A percentile compares a stretch with the other conserved stretches of the same genome.
Evolutionary conservation across 2,113 vertebrate genomes (phyloP).

Genomic region (Anarrhichthys ocellatus): DNA sequence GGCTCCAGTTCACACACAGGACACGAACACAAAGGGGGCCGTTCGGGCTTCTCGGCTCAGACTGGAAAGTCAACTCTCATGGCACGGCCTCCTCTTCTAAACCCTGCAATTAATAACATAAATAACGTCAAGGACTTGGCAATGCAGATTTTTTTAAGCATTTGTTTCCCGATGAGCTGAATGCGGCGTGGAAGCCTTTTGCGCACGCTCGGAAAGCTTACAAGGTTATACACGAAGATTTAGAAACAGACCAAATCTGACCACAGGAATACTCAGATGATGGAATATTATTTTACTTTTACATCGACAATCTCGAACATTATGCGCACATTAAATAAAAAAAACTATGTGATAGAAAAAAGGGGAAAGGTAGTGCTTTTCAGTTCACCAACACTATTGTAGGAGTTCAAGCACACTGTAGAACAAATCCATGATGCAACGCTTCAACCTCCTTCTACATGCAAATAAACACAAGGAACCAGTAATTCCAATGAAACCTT

Average conservation of each 20-base stretch:
- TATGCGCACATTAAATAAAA: neutral
- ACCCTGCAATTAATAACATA: slow-evolving; percentile 50
- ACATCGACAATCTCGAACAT: too few species aligned
- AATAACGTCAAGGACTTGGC: slow-evolving; percentile 5
- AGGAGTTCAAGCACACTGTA: neutral
- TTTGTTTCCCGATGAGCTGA: neutral
- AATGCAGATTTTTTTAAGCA: neutral
- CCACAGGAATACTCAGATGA: neutral
- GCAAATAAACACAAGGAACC: neutral
- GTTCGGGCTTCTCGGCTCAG: slow-evolving; percentile 50
- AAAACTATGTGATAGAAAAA: neutral
- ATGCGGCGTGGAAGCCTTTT: neutral
- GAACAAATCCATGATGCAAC: neutral
- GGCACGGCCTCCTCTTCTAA: slow-evolving; percentile 57
- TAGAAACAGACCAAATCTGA: neutral
- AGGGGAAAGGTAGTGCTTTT: neutral
- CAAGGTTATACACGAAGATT: neutral
- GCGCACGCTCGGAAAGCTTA: neutral
- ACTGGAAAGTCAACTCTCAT: slow-evolving; percentile 75
- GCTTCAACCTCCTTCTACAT: neutral
- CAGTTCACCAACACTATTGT: neutral
- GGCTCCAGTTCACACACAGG: slow-evolving; percentile 55
- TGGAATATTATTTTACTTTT: neutral
- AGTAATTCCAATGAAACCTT: neutral
- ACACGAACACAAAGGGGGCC: slow-evolving; percentile 48